phyloP scores from a whole-genome alignment of 2,113 vertebrate species.

The Rynchops niger region DNA sequence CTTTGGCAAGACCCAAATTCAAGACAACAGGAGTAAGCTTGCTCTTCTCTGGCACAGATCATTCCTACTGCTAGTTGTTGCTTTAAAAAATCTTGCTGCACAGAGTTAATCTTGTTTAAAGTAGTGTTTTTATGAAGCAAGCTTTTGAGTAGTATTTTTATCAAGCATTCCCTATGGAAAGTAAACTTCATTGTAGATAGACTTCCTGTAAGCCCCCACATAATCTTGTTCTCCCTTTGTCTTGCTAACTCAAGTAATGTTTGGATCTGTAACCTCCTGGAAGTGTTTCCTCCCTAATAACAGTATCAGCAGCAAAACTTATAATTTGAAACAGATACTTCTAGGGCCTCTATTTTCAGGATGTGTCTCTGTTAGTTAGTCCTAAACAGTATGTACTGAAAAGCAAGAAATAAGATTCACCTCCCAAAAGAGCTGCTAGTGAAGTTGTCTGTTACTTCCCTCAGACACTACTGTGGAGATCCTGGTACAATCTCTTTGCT shows the following conservation, averaged over 20 bases:
- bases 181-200: not conserved
- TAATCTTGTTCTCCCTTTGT: not conserved
- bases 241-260: not conserved
- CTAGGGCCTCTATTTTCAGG: not conserved
- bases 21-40: not conserved
- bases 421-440: not conserved
- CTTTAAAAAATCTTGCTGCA: not conserved
- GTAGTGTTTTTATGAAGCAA: not conserved
- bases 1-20: not conserved
- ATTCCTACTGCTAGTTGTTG: not conserved
- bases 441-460: not conserved
- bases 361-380: not conserved
- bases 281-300: not conserved
- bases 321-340: not conserved
- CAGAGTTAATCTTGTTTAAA: not conserved
- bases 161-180: not conserved
- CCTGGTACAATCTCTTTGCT: not conserved
- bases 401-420: not conserved
- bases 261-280: not conserved
- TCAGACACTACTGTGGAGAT: not conserved
- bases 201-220: not conserved
- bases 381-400: not conserved
- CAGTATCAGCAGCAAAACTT: not conserved
- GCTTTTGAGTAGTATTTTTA: not conserved
- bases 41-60: not conserved